These are phyloP conservation scores for Clarias laeviceps DNA, from an alignment of 2,797 vertebrate genomes.

Conservation along the genomic window DNA sequence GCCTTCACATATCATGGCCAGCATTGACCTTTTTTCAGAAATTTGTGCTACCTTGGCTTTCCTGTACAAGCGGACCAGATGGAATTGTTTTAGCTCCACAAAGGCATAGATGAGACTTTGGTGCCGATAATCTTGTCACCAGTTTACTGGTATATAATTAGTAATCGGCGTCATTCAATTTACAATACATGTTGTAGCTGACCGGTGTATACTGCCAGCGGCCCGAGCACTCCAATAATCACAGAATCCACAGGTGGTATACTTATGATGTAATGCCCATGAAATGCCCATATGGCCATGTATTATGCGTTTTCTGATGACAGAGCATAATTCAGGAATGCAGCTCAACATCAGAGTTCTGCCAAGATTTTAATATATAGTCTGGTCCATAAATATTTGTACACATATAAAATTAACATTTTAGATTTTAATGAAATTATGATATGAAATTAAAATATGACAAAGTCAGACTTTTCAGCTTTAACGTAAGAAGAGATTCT, in stretches of 20 bases:
- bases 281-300: background rate
- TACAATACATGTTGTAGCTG: too few relatives aligned
- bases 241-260: background rate
- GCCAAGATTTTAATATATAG: background rate
- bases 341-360: background rate
- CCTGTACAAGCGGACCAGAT: too few relatives aligned
- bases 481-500: background rate
- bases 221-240: background rate
- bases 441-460: background rate
- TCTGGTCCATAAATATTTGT: background rate
- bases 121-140: too few relatives aligned
- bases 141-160: background rate
- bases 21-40: background rate
- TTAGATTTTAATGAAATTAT: background rate
- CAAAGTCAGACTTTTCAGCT: too few relatives aligned
- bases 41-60: too few relatives aligned
- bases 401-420: background rate
- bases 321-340: background rate
- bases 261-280: background rate
- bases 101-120: too few relatives aligned
- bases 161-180: background rate
- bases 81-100: too few relatives aligned
- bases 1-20: background rate
- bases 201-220: background rate
- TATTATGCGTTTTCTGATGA: background rate